Evolutionary conservation across 1,140 invertebrate species (phyloP).

Genomic region (Zophobas morio): DNA sequence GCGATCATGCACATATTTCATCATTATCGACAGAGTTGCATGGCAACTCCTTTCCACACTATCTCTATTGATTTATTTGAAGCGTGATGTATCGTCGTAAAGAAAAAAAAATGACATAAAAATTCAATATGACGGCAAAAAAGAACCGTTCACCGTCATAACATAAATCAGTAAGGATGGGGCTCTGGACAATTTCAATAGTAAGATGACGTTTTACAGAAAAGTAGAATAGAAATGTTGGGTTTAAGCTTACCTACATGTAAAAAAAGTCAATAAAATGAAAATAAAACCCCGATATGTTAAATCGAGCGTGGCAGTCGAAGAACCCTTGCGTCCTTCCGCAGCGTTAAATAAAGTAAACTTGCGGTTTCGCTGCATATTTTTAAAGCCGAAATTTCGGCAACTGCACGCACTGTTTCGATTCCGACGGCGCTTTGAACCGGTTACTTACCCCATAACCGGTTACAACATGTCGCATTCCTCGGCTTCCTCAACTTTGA

Average conservation of each 20-base stretch:
- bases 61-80: constrained; percentile 22
- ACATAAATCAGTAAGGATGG: constrained; percentile 28
- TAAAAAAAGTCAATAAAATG: constrained; percentile 32
- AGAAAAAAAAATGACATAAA: constrained; percentile 30
- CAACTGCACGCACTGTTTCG: too few relatives aligned
- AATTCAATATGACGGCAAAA: constrained; percentile 17
- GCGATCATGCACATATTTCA: constrained; percentile 2
- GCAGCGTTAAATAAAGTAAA: constrained; percentile 6
- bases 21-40: neutral
- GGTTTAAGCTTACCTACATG: constrained; percentile 24
- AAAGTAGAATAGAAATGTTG: constrained; percentile 22
- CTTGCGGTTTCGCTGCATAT: constrained; percentile 10
- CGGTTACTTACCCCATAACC: neutral
- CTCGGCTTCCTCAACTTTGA: neutral
- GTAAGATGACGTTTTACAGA: constrained; percentile 19
- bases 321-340: constrained; percentile 16
- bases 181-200: constrained; percentile 26
- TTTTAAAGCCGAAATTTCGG: neutral
- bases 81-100: constrained; percentile 30
- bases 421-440: too few relatives aligned
- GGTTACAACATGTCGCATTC: neutral
- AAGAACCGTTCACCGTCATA: constrained; percentile 17
- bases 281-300: constrained; percentile 15
- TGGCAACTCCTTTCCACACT: neutral
- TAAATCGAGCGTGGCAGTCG: neutral